These are phyloP conservation scores for Tamias sibiricus DNA, from an alignment of 2,113 vertebrate species.

Conservation along the genomic window DNA sequence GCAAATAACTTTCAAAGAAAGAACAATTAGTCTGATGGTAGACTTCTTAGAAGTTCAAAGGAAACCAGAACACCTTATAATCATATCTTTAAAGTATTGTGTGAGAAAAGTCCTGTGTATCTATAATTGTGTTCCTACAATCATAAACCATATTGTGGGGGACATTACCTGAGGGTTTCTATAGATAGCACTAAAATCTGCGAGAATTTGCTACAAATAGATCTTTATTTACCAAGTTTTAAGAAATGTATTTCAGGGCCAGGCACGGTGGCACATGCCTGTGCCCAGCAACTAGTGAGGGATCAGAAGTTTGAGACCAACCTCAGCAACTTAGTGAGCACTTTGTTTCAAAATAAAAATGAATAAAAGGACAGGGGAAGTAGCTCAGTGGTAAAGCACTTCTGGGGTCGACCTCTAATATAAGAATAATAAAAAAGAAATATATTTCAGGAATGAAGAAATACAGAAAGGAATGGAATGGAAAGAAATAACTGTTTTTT, in stretches of 20 bases:
- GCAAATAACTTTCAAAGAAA: neutral
- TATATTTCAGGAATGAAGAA: neutral
- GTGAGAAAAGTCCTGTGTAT: neutral
- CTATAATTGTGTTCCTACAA: neutral
- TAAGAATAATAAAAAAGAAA: neutral
- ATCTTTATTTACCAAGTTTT: constrained; percentile 3
- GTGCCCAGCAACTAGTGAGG: no score
- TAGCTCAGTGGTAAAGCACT: no score
- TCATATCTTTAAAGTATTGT: neutral
- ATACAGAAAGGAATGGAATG: neutral
- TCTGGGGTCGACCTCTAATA: no score
- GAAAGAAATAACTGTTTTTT: neutral
- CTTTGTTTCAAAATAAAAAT: no score
- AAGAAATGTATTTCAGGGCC: neutral
- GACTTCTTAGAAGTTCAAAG: neutral
- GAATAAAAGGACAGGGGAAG: no score
- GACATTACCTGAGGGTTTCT: neutral
- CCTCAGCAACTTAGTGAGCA: no score
- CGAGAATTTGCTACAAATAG: neutral
- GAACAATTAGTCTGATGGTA: neutral
- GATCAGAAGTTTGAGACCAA: no score
- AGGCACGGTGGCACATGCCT: no score
- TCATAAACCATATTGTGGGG: neutral
- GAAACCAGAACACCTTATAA: neutral
- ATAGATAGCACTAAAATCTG: neutral